A percentile compares a stretch with the other conserved stretches of the same genome.
phyloP scores from a whole-genome alignment of 1,140 invertebrate species.

The Wasmannia auropunctata region DNA sequence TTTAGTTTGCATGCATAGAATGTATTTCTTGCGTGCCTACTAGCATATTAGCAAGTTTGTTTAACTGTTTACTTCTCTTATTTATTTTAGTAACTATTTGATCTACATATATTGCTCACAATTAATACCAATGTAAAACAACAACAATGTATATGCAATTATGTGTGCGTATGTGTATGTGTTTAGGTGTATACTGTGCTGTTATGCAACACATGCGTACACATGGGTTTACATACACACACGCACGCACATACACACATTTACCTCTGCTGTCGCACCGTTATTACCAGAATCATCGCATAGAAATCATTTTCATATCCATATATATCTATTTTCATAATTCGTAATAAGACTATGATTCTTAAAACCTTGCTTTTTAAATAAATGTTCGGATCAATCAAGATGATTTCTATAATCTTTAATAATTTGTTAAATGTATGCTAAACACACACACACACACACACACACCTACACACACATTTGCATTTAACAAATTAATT shows the following conservation, averaged over 20 bases:
- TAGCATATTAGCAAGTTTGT: conserved; percentile 54
- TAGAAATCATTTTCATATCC: conserved; percentile 76
- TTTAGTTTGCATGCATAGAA: conserved; percentile 65
- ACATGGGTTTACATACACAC: neutral
- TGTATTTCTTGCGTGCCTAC: conserved; percentile 49
- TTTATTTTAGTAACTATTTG: conserved; percentile 52
- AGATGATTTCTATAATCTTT: conserved; percentile 71
- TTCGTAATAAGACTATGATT: conserved; percentile 42
- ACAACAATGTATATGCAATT: conserved; percentile 42
- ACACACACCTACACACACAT: neutral
- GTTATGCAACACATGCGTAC: neutral
- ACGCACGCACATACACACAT: neutral
- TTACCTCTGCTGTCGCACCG: neutral
- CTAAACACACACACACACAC: too few relatives aligned
- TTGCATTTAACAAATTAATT: conserved; percentile 43
- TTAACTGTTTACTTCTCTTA: conserved; percentile 24
- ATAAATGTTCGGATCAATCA: conserved; percentile 28
- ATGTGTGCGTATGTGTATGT: neutral
- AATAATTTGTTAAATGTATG: conserved; percentile 47
- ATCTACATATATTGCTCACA: conserved; percentile 54
- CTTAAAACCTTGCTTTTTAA: conserved; percentile 13
- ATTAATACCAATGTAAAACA: conserved; percentile 31
- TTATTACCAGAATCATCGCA: conserved; percentile 64
- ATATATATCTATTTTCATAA: conserved; percentile 49
- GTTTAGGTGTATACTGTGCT: neutral